These are phyloP conservation scores for Apis florea DNA, from an alignment of 1,140 invertebrate genomes.

Conservation along the genomic window DNA sequence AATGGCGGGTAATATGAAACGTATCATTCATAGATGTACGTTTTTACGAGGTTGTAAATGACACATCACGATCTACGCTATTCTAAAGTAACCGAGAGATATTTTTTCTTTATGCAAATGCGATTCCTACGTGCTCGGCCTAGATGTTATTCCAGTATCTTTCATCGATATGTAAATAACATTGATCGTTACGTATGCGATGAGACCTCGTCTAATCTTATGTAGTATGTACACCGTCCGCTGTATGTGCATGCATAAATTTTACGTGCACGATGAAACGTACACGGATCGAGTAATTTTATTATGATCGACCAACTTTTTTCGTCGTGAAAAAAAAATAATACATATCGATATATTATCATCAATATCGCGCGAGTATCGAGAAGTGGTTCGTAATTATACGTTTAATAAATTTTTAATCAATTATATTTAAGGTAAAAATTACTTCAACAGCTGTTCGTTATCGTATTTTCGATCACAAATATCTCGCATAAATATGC, in stretches of 20 bases:
- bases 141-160: slow-evolving; percentile 35
- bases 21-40: neutral
- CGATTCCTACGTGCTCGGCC: slow-evolving; percentile 27
- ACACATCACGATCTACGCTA: slow-evolving; percentile 1
- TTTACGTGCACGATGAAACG: neutral
- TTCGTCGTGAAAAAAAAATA: neutral
- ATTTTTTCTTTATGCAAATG: slow-evolving; percentile 40
- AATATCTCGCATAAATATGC: neutral
- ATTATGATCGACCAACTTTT: neutral
- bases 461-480: slow-evolving; percentile 13
- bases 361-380: neutral
- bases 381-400: too few relatives aligned
- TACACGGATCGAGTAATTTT: too few relatives aligned
- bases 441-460: slow-evolving; percentile 2
- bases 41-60: slow-evolving; percentile 12
- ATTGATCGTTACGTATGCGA: slow-evolving; percentile 8
- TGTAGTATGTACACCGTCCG: neutral
- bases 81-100: neutral
- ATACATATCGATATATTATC: too few relatives aligned
- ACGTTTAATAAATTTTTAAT: neutral
- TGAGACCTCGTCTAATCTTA: neutral
- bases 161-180: slow-evolving; percentile 16
- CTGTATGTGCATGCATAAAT: neutral
- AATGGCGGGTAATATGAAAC: neutral
- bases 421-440: neutral